Evolutionary conservation across 37 sponge, comb jelly and placozoan genomes (phyloP).

Genomic region (Lycopodina hypogea): DNA sequence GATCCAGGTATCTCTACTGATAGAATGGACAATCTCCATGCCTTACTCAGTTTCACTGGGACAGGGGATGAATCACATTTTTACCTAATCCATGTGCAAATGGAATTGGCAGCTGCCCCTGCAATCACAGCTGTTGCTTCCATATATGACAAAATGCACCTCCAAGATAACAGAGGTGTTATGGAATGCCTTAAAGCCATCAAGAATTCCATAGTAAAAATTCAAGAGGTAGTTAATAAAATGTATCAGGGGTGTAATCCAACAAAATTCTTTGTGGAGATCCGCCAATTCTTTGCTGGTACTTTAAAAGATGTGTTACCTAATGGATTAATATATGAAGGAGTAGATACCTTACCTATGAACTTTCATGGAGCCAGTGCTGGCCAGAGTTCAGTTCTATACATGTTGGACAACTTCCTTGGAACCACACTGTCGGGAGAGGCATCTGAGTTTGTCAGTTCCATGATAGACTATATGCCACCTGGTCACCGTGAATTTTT

Average conservation of each 20-base stretch:
- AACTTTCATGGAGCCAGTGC: constrained; percentile 64
- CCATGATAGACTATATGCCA: constrained; percentile 59
- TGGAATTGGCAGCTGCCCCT: constrained; percentile 62
- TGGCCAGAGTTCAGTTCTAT: constrained; percentile 56
- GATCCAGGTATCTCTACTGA: constrained; percentile 33
- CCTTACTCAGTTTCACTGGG: constrained; percentile 49
- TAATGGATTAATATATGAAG: constrained; percentile 70
- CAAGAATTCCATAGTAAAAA: constrained; percentile 10
- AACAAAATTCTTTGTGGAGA: constrained; percentile 40
- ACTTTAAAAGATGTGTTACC: constrained; percentile 66
- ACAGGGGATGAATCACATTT: constrained; percentile 78
- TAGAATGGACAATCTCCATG: constrained; percentile 39
- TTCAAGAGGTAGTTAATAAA: constrained; percentile 21
- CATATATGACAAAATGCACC: constrained; percentile 17
- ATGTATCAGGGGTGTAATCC: constrained; percentile 66
- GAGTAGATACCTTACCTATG: constrained; percentile 47
- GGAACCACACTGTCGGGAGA: constrained; percentile 31
- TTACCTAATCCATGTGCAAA: constrained; percentile 32
- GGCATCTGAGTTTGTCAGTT: constrained; percentile 29
- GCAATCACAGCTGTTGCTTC: constrained; percentile 37
- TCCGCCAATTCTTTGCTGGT: constrained; percentile 63
- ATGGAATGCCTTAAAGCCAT: constrained; percentile 6
- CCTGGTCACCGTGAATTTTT: constrained; percentile 56
- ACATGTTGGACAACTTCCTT: constrained; percentile 51
- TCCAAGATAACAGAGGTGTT: constrained; percentile 10